Conservation (phyloP, 2,888 invertebrate species). For the Hoplodrina ambigua region DNA sequence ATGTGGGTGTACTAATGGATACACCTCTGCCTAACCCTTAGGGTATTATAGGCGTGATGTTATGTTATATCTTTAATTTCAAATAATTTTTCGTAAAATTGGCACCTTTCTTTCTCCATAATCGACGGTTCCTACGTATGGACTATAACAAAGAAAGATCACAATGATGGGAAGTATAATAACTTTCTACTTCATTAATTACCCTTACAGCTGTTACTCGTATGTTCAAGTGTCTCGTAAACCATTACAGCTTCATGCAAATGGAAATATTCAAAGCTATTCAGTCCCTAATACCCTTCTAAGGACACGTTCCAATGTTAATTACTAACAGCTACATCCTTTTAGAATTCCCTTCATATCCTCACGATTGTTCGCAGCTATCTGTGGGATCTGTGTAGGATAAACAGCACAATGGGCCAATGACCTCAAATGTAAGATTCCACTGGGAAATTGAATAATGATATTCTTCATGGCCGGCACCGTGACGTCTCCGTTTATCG, state of each 20-base stretch:
- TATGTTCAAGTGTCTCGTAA: not conserved
- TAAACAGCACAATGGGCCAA: conserved; percentile 48
- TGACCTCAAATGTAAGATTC: conserved; percentile 41
- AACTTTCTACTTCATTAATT: not conserved
- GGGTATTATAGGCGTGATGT: no score
- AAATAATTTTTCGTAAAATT: no score
- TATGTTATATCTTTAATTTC: no score
- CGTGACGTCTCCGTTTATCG: conserved; percentile 33
- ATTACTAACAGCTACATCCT: conserved; percentile 47
- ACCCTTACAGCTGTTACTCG: not conserved
- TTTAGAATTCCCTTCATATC: conserved; percentile 48
- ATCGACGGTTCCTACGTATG: no score
- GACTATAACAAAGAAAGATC: no score
- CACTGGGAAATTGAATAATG: conserved; percentile 46
- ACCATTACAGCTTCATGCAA: not conserved
- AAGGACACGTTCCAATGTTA: conserved; percentile 27
- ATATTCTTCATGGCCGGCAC: conserved; percentile 26
- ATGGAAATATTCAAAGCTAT: not conserved
- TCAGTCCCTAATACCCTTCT: not conserved
- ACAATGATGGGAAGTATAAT: not conserved
- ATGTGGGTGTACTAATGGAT: no score
- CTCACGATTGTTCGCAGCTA: conserved; percentile 43
- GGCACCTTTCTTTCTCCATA: no score
- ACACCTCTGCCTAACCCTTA: no score
- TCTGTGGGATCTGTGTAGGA: conserved; percentile 43